Evolutionary conservation across 2,797 vertebrate species (phyloP).

Genomic region (Podarcis lilfordi): DNA sequence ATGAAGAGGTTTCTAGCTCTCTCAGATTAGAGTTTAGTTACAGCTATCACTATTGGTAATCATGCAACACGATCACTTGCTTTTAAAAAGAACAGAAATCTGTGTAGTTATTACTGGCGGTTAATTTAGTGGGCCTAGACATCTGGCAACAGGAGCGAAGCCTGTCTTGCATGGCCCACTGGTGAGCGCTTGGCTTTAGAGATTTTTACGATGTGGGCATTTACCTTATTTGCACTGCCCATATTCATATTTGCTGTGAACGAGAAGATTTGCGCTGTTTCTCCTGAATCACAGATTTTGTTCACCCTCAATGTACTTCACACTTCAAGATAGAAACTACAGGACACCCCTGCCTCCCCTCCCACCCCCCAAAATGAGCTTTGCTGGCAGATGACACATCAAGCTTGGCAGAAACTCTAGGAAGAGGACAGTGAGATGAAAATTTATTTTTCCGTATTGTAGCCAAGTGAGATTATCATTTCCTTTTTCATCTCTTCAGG

Average conservation of each 20-base stretch:
- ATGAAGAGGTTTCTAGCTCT: too few species aligned
- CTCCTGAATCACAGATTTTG: neutral
- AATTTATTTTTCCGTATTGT: neutral
- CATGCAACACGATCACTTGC: neutral
- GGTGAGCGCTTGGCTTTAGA: neutral
- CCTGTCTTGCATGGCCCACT: neutral
- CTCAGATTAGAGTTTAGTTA: too few species aligned
- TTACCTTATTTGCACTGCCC: neutral
- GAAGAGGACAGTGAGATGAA: neutral
- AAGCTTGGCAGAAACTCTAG: constrained; percentile 24
- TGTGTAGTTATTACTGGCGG: neutral
- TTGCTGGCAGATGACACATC: constrained; percentile 22
- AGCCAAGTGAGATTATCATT: neutral
- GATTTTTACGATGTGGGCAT: neutral
- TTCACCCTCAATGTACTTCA: neutral
- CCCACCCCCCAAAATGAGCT: neutral
- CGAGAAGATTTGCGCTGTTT: neutral
- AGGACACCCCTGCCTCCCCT: neutral
- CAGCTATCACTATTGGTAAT: neutral
- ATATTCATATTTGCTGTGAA: constrained; percentile 7
- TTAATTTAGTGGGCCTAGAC: constrained; percentile 5
- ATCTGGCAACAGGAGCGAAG: neutral
- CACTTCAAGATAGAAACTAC: neutral
- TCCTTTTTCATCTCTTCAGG: neutral
- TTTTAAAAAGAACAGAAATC: neutral